Evolutionary conservation across 2,888 invertebrate genomes (phyloP), one percentile per base, ranked within the genome.

Genomic region (Ceramica pisi): DNA sequence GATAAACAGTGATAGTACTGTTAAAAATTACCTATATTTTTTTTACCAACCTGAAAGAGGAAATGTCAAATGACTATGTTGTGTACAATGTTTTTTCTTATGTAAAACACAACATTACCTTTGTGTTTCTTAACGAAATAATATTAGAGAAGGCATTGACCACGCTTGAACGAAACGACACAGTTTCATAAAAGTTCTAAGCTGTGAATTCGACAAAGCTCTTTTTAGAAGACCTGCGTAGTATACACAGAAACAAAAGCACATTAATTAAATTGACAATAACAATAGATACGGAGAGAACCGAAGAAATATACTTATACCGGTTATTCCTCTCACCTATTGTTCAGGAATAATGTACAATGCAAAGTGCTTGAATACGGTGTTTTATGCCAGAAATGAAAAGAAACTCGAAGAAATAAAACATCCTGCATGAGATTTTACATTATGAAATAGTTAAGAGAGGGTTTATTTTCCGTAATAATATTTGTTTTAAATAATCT

Each of bases 301-400:
- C 75, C 38, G 55, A 68, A 78, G 75, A 75, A 75, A 71, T 65
- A 80, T 68, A 69, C 66, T 70, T 61, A 41, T 74, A 83, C 69
- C 38, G 44, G 65, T 70, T 74, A 71, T 74, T 78, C 51, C 56
- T 71, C 57, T 50, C 61, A 64, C 21, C 68, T 60, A 72, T 81
- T 84, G 76, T 81, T 77, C 59, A 64, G 53, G 44, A 71, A 78
- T 74, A 81, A 81, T 76, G 71, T 78, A 81, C 66, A 78, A 81
- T 74, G 65, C 63, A 74, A 76, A 76, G 64, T 56, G 64, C 67
- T 72, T 67, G 68, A 79, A 76, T 67, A 46, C 67, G 21, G 23
- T 26, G 48, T 71, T 81, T 78, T 76, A 69, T 62, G 31, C 31
- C 19, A 61, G 26, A 50, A 68, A 71, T 55, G 55, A 78, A 82